Conservation (phyloP, 2,113 vertebrate species). For the Saccopteryx leptura region DNA sequence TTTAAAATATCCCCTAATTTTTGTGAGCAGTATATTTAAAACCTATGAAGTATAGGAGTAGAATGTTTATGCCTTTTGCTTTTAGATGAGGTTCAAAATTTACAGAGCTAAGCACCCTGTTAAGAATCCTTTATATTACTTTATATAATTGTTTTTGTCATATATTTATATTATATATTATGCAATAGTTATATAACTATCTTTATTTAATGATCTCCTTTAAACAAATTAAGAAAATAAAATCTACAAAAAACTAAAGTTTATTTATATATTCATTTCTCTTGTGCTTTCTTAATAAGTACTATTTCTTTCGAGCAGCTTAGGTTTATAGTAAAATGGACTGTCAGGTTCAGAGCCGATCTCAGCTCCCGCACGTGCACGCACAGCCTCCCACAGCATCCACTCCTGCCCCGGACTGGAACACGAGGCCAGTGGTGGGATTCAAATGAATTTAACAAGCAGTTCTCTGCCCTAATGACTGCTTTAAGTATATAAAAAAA, state of each 20-base stretch:
- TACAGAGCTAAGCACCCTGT: background rate
- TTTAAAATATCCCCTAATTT: too few species aligned
- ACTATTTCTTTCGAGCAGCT: background rate
- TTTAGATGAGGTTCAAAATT: conserved; percentile 52
- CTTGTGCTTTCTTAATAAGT: background rate
- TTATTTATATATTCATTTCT: background rate
- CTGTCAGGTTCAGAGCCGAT: background rate
- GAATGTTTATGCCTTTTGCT: background rate
- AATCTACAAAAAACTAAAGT: background rate
- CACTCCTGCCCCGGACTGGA: background rate
- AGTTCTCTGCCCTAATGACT: too few species aligned
- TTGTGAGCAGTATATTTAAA: background rate
- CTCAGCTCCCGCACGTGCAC: too few species aligned
- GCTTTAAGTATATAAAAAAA: too few species aligned
- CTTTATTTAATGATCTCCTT: background rate
- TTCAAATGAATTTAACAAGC: too few species aligned
- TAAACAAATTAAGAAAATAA: background rate
- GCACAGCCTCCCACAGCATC: background rate
- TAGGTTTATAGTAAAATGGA: background rate
- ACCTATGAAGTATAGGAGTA: background rate
- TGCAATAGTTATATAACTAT: background rate
- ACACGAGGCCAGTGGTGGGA: too few species aligned
- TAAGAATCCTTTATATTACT: background rate
- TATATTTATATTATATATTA: background rate
- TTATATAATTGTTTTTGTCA: background rate